phyloP scores from a whole-genome alignment of 2,113 vertebrate species.

The Antechinus stuartii region DNA sequence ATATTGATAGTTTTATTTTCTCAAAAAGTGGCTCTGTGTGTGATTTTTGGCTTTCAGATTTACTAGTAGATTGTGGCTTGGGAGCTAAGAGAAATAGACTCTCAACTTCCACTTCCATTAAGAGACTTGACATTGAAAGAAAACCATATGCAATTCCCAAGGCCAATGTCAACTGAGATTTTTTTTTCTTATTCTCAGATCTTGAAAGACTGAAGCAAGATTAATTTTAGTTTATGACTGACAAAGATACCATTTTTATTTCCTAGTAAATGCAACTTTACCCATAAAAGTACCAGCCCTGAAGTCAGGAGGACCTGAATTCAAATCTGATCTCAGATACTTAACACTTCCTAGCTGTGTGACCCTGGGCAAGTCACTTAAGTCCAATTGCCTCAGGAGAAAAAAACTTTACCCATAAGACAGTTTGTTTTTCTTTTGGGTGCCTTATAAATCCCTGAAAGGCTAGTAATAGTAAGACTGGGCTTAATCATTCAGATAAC shows the following conservation, averaged over 20 bases:
- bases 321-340: too few relatives aligned
- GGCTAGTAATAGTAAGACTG: constrained; percentile 47
- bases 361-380: too few relatives aligned
- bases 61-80: background rate
- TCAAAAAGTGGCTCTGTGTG: background rate
- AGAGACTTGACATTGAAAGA: constrained; percentile 2
- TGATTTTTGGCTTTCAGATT: background rate
- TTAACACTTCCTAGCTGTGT: too few relatives aligned
- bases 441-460: constrained; percentile 38
- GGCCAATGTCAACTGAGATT: constrained; percentile 4
- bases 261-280: constrained; percentile 20
- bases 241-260: constrained; percentile 34
- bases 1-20: background rate
- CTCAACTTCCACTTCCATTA: constrained; percentile 26
- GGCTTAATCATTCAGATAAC: constrained; percentile 40
- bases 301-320: too few relatives aligned
- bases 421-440: constrained; percentile 33
- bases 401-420: background rate
- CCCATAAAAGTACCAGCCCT: background rate
- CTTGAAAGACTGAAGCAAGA: background rate
- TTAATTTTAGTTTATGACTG: constrained; percentile 55
- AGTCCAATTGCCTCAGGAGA: too few relatives aligned
- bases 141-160: constrained; percentile 29
- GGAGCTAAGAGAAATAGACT: constrained; percentile 11
- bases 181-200: constrained; percentile 22